Evolutionary conservation across 2,888 invertebrate species (phyloP), one percentile per base, ranked within the genome.

Genomic region (Drosophila siamana): DNA sequence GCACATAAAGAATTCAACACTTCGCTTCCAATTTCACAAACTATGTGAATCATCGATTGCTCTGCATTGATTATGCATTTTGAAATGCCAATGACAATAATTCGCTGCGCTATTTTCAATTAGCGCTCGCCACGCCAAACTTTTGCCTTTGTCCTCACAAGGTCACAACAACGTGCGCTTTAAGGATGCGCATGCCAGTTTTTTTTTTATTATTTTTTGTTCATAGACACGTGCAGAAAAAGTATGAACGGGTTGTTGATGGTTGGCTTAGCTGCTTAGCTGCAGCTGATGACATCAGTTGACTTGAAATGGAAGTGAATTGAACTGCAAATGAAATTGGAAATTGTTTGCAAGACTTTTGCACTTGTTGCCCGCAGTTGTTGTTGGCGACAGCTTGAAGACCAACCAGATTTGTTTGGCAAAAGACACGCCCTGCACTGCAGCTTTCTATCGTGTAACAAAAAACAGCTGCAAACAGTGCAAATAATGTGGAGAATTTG

Each of bases 141-240:
- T 40, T 38, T 24, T 36, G 2, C 15, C 11, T 22, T 13, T 2
- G 5, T 16, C 4, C 26, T 26, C 11, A 26, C 38, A 52, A 52
- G 38, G 38, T 52, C 40, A n/a, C n/a, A n/a, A n/a, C n/a, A n/a
- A n/a, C n/a, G n/a, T n/a, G 26, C 16, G 26, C 7, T 40, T 26
- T 40, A 26, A 26, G 16, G 7, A 26, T 52, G 38, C 26, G 38
- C 4, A 41, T 15, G 38, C n/a, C 16, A 26, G n/a, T 9, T 46
- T 8, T 15, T 46, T 13, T n/a, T n/a, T n/a, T n/a, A n/a, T n/a
- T n/a, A n/a, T n/a, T n/a, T n/a, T n/a, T n/a, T n/a, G n/a, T n/a
- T n/a, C n/a, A 4, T 4, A 41, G 41, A n/a, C 52, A 52, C n/a
- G 52, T 52, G 19, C n/a, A 28, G n/a, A n/a, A 41, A 19, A 26